These are phyloP conservation scores for Scaptomyza reducta DNA, from an alignment of 2,888 invertebrate species.

Conservation along the genomic window DNA sequence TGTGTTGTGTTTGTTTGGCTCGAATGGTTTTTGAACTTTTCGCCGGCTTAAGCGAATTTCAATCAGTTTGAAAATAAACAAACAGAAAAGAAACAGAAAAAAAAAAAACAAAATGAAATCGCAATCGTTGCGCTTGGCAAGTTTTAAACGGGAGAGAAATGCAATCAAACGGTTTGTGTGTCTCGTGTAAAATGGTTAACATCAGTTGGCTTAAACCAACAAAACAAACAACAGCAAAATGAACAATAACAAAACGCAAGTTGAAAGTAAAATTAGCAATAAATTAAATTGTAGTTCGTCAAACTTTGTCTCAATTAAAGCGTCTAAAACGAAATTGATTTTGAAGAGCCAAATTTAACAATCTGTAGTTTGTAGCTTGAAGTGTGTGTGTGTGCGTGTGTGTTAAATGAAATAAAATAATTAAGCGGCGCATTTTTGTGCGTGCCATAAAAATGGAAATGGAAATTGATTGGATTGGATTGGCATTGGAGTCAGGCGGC, in stretches of 20 bases:
- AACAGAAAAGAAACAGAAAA: background rate
- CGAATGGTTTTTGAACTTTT: conserved; percentile 7
- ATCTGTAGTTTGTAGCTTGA: conserved; percentile 1
- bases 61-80: conserved; percentile 28
- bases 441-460: conserved; percentile 52
- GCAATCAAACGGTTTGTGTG: conserved; percentile 23
- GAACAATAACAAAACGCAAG: conserved; percentile 36
- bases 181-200: conserved; percentile 40
- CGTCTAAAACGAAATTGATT: conserved; percentile 39
- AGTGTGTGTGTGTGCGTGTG: conserved; percentile 15
- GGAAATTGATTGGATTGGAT: conserved; percentile 27
- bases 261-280: conserved; percentile 63
- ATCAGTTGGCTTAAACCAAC: conserved; percentile 18
- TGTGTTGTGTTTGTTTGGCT: conserved; percentile 4
- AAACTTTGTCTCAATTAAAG: conserved; percentile 60
- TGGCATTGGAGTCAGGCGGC: no score
- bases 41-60: conserved; percentile 25
- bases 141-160: conserved; percentile 40
- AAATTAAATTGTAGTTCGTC: conserved; percentile 69
- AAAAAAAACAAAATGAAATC: conserved; percentile 41
- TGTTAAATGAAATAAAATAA: conserved; percentile 46
- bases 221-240: conserved; percentile 17
- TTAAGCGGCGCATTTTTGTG: conserved; percentile 50
- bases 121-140: conserved; percentile 44
- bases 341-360: conserved; percentile 24